These are phyloP conservation scores for Sipha flava DNA, from an alignment of 1,140 invertebrate genomes.

Conservation along the genomic window DNA sequence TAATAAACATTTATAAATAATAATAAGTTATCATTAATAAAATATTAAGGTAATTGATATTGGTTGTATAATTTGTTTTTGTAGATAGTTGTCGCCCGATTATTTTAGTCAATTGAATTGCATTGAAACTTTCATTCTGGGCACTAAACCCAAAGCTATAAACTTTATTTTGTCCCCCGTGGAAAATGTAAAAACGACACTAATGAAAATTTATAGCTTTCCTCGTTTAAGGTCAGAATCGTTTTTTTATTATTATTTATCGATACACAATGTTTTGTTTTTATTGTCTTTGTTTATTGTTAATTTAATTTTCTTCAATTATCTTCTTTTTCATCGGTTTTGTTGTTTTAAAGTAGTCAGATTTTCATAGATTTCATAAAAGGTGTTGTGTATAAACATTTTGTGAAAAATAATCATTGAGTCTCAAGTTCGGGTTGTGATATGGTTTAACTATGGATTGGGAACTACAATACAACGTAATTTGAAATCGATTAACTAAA, in stretches of 20 bases:
- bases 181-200: slow-evolving; percentile 23
- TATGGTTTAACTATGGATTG: not conserved
- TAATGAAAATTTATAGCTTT: slow-evolving; percentile 27
- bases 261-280: slow-evolving; percentile 27
- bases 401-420: not conserved
- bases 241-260: slow-evolving; percentile 31
- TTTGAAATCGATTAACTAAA: not conserved
- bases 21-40: too few species aligned
- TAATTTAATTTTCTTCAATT: not conserved
- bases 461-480: too few species aligned
- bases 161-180: slow-evolving; percentile 11
- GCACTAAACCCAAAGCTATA: slow-evolving; percentile 15
- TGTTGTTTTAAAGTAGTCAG: not conserved
- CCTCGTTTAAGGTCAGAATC: slow-evolving; percentile 9
- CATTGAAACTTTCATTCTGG: not conserved
- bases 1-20: too few species aligned
- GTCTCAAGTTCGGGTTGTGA: not conserved
- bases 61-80: not conserved
- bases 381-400: not conserved
- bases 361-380: not conserved
- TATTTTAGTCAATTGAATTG: slow-evolving; percentile 26
- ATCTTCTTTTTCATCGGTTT: not conserved
- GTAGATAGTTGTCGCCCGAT: not conserved
- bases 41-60: slow-evolving; percentile 17
- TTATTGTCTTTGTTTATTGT: slow-evolving; percentile 19